Conservation (phyloP, 2,888 invertebrate species). For the Troglohyphantes excavatus region DNA sequence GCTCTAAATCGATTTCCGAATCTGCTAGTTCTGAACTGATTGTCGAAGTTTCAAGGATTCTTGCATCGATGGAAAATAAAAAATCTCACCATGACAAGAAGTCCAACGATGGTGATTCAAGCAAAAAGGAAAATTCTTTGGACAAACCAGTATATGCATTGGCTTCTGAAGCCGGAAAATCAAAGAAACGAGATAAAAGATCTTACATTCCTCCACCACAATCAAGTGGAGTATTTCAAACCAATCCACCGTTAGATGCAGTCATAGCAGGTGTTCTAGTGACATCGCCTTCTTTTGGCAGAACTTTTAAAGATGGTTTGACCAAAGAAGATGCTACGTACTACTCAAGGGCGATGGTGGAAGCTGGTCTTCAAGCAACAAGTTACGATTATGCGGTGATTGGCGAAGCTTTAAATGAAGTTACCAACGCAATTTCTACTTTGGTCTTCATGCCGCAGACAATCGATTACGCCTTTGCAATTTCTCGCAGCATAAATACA, state of each 20-base stretch:
- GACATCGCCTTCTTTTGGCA: conserved; percentile 15
- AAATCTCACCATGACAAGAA: not conserved
- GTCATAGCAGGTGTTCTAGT: conserved; percentile 18
- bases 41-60: conserved; percentile 11
- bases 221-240: not conserved
- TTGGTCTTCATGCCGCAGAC: not conserved
- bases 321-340: conserved; percentile 17
- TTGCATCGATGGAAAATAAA: conserved; percentile 7
- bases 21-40: not conserved
- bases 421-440: not conserved
- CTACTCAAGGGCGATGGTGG: conserved; percentile 13
- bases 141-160: not conserved
- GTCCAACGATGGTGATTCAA: not conserved
- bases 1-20: not conserved
- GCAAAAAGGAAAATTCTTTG: not conserved
- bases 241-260: conserved; percentile 10
- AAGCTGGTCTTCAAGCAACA: not conserved
- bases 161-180: not conserved
- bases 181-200: conserved; percentile 3
- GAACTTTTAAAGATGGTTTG: not conserved
- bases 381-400: not conserved
- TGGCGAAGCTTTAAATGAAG: conserved; percentile 20
- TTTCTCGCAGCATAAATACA: conserved; percentile 4
- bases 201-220: no score
- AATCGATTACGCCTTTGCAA: conserved; percentile 32